phyloP scores from a whole-genome alignment of 64 coral and sea anemone species.

The Stichodactyla helianthus region DNA sequence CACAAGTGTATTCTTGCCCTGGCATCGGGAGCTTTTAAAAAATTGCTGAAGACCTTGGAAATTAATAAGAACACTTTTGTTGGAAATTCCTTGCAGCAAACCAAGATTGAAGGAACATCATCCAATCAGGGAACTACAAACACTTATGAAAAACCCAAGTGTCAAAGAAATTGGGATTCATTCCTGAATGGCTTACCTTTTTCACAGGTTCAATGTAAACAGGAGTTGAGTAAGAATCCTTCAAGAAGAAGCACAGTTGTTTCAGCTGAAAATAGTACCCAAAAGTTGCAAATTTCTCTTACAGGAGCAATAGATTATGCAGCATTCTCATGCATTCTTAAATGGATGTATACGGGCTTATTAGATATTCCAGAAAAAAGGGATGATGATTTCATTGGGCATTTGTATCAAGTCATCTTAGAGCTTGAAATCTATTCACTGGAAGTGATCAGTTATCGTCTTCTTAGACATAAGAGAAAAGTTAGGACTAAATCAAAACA shows the following conservation, averaged over 20 bases:
- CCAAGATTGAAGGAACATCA: neutral
- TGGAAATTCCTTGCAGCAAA: neutral
- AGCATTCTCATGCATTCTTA: neutral
- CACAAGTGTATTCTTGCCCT: slow-evolving; percentile 10
- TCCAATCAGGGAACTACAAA: neutral
- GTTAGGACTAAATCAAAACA: neutral
- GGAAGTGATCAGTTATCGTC: neutral
- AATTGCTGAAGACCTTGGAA: neutral
- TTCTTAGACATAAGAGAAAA: neutral
- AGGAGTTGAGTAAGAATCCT: neutral
- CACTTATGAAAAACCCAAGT: neutral
- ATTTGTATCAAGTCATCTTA: neutral
- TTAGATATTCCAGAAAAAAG: neutral
- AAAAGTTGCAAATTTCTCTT: neutral
- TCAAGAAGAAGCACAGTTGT: neutral
- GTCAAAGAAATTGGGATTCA: neutral
- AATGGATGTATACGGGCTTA: neutral
- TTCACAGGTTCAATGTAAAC: neutral
- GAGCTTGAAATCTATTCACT: neutral
- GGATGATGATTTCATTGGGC: neutral
- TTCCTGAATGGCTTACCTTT: neutral
- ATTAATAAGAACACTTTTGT: neutral
- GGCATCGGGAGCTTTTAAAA: neutral
- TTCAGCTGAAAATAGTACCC: neutral
- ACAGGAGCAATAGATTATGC: neutral